Evolutionary conservation across 1,140 invertebrate species (phyloP).

Genomic region (Rhynchophorus ferrugineus): DNA sequence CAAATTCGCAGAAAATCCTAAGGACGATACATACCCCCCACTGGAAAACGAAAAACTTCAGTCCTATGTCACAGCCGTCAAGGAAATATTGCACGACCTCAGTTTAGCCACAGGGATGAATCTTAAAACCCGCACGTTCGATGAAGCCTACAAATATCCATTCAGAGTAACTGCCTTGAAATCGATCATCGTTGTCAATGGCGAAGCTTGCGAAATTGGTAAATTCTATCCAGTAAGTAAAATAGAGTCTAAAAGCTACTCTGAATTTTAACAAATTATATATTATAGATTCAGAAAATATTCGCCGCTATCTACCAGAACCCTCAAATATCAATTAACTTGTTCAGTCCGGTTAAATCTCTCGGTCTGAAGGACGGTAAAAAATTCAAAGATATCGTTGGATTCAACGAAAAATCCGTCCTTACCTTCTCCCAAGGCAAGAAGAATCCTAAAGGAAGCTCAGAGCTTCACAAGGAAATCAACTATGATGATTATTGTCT

Average conservation of each 20-base stretch:
- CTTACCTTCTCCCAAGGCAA: slow-evolving; percentile 52
- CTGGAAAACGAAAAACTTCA: slow-evolving; percentile 7
- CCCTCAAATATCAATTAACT: slow-evolving; percentile 26
- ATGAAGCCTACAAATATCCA: slow-evolving; percentile 50
- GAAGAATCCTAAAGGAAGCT: slow-evolving; percentile 47
- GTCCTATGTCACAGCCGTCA: slow-evolving; percentile 1
- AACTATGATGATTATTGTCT: slow-evolving; percentile 50
- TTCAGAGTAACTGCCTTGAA: slow-evolving; percentile 54
- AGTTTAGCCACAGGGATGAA: slow-evolving; percentile 25
- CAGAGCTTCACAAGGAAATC: slow-evolving; percentile 45
- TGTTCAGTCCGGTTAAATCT: slow-evolving; percentile 31
- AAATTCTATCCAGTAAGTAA: slow-evolving; percentile 27
- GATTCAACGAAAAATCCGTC: slow-evolving; percentile 46
- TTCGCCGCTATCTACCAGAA: slow-evolving; percentile 36
- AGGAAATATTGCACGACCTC: slow-evolving; percentile 21
- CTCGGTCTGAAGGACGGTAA: slow-evolving; percentile 37
- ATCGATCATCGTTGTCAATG: slow-evolving; percentile 47
- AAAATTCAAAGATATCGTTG: slow-evolving; percentile 44
- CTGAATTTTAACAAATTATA: background rate
- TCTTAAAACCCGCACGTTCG: slow-evolving; percentile 46
- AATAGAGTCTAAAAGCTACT: too few relatives aligned
- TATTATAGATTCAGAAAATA: slow-evolving; percentile 43
- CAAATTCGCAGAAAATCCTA: slow-evolving; percentile 41
- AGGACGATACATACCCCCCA: slow-evolving; percentile 10
- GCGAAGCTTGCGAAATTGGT: slow-evolving; percentile 31